Percentiles rank a stretch among this genome's conserved stretches.
Conservation (phyloP, 2,888 invertebrate genomes). For the Pterobdella sp. region DNA sequence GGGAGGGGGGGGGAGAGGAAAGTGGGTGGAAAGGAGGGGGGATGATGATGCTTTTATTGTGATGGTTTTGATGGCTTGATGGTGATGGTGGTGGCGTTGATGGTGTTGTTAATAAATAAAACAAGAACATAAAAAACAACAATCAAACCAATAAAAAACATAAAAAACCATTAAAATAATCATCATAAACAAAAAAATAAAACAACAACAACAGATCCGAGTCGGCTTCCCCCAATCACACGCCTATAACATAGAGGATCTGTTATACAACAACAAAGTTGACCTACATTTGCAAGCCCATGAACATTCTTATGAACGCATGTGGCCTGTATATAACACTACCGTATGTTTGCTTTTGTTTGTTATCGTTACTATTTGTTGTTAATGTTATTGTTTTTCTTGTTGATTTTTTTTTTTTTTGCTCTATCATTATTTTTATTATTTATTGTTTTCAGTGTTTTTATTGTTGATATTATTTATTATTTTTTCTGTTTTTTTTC, state of each 20-base stretch:
- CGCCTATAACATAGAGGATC: constrained; percentile 61
- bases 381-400: neutral
- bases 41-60: too few relatives aligned
- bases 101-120: too few relatives aligned
- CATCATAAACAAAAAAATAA: neutral
- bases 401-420: neutral
- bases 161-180: too few relatives aligned
- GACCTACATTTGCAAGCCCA: constrained; percentile 93
- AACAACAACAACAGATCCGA: constrained; percentile 28
- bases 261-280: constrained; percentile 79
- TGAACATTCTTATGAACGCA: constrained; percentile 90
- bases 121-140: too few relatives aligned
- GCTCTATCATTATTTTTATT: neutral
- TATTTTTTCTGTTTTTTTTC: too few relatives aligned
- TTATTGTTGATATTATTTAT: too few relatives aligned
- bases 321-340: constrained; percentile 86
- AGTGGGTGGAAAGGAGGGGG: too few relatives aligned
- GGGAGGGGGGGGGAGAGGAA: too few relatives aligned
- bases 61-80: too few relatives aligned
- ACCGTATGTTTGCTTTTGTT: constrained; percentile 43
- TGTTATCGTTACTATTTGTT: neutral
- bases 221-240: constrained; percentile 30
- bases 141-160: too few relatives aligned
- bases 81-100: too few relatives aligned
- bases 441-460: too few relatives aligned